phyloP scores from a whole-genome alignment of 2,113 vertebrate species.

The Okapia johnstoni region DNA sequence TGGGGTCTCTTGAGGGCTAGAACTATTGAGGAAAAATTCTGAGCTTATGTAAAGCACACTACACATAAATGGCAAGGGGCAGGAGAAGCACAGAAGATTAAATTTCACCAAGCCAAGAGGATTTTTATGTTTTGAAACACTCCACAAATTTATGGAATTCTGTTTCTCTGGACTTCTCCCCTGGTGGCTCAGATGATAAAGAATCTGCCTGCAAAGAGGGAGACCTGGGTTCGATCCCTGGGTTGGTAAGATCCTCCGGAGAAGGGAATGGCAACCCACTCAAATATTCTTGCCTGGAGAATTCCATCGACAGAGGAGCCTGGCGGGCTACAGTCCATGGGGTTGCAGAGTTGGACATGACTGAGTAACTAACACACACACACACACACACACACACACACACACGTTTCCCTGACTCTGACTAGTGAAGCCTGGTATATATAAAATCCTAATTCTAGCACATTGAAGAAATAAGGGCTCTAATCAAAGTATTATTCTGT shows the following conservation, averaged over 20 bases:
- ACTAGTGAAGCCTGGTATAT: not conserved
- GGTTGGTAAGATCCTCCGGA: not conserved
- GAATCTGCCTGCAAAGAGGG: not conserved
- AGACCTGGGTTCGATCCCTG: not conserved
- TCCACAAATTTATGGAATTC: constrained; percentile 45
- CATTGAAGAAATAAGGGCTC: not conserved
- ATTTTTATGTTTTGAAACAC: constrained; percentile 50
- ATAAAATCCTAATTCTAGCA: not conserved
- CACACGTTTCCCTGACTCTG: constrained; percentile 35
- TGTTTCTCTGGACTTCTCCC: not conserved
- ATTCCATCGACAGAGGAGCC: not conserved
- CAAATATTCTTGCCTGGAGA: not conserved
- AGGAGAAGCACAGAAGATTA: not conserved
- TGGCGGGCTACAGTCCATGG: not conserved
- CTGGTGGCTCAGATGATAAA: not conserved
- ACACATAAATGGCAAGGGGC: not conserved
- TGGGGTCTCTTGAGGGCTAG: not conserved
- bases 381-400: not conserved
- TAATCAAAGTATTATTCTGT: not conserved
- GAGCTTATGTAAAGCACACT: not conserved
- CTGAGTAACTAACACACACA: not conserved
- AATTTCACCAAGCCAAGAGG: constrained; percentile 64
- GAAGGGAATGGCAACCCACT: not conserved
- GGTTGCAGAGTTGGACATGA: not conserved
- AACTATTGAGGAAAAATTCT: not conserved